Conservation (phyloP, 2,888 invertebrate species). For the Syritta pipiens region DNA sequence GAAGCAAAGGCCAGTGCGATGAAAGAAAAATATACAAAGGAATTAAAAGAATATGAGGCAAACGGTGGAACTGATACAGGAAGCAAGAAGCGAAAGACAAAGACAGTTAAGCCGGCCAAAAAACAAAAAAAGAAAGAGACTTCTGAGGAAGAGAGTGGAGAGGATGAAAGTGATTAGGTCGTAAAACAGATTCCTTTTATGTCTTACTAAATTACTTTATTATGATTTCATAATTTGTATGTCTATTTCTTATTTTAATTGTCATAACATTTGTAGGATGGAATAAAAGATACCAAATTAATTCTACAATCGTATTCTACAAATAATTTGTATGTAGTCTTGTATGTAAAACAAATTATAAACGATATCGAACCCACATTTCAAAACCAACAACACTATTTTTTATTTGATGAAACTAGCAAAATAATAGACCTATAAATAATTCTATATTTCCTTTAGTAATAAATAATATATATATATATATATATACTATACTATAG, state of each 20-base stretch:
- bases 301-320: slow-evolving; percentile 16
- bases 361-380: slow-evolving; percentile 2
- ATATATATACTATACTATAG: no score
- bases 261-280: neutral
- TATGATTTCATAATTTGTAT: slow-evolving; percentile 57
- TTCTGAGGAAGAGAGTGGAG: slow-evolving; percentile 83
- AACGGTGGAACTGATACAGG: slow-evolving; percentile 85
- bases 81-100: slow-evolving; percentile 82
- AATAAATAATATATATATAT: no score
- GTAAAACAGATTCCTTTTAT: slow-evolving; percentile 58
- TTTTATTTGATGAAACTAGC: slow-evolving; percentile 7
- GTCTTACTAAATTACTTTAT: slow-evolving; percentile 41
- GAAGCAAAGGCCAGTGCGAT: slow-evolving; percentile 92
- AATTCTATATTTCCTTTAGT: slow-evolving; percentile 29
- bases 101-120: slow-evolving; percentile 77
- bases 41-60: slow-evolving; percentile 93
- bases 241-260: slow-evolving; percentile 28
- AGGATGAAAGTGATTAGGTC: slow-evolving; percentile 84
- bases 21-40: slow-evolving; percentile 93
- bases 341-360: slow-evolving; percentile 39
- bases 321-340: slow-evolving; percentile 39
- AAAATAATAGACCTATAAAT: slow-evolving; percentile 42
- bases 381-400: slow-evolving; percentile 4
- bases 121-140: slow-evolving; percentile 83
- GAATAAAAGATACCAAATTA: no score